Evolutionary conservation across 1,140 invertebrate species (phyloP).

Genomic region (Lepidurus apus): DNA sequence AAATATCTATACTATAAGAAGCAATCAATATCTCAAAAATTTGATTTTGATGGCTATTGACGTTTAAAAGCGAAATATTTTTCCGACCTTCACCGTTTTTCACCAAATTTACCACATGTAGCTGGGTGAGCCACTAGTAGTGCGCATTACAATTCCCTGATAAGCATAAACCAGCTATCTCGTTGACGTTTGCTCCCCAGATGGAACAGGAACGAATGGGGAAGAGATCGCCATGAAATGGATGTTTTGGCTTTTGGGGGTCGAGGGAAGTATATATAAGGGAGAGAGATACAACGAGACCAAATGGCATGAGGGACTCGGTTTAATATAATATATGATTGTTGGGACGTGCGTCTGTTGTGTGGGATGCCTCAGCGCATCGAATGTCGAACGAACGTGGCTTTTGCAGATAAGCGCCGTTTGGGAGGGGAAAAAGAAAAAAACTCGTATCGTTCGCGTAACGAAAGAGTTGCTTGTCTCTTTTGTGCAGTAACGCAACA

Average conservation of each 20-base stretch:
- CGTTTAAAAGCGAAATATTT: too few species aligned
- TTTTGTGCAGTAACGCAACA: not conserved
- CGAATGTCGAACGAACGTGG: slow-evolving; percentile 14
- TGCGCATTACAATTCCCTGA: not conserved
- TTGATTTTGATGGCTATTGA: too few species aligned
- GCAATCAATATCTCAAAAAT: too few species aligned
- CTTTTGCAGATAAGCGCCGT: not conserved
- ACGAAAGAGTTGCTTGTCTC: slow-evolving; percentile 3
- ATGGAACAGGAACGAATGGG: slow-evolving; percentile 8
- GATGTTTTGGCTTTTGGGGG: not conserved
- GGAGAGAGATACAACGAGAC: not conserved
- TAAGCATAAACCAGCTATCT: slow-evolving; percentile 22
- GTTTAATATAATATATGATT: slow-evolving; percentile 15
- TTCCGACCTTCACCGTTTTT: too few species aligned
- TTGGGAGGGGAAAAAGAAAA: not conserved
- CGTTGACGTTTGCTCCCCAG: slow-evolving; percentile 4
- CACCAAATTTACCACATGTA: not conserved
- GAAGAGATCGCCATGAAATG: slow-evolving; percentile 13
- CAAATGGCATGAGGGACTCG: not conserved
- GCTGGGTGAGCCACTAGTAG: not conserved
- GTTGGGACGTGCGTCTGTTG: slow-evolving; percentile 2
- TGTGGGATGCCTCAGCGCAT: slow-evolving; percentile 5
- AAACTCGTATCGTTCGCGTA: slow-evolving; percentile 7
- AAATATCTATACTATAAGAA: too few species aligned
- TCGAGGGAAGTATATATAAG: not conserved